These are phyloP conservation scores for Coreius guichenoti DNA, from an alignment of 2,797 vertebrate genomes.

Conservation along the genomic window DNA sequence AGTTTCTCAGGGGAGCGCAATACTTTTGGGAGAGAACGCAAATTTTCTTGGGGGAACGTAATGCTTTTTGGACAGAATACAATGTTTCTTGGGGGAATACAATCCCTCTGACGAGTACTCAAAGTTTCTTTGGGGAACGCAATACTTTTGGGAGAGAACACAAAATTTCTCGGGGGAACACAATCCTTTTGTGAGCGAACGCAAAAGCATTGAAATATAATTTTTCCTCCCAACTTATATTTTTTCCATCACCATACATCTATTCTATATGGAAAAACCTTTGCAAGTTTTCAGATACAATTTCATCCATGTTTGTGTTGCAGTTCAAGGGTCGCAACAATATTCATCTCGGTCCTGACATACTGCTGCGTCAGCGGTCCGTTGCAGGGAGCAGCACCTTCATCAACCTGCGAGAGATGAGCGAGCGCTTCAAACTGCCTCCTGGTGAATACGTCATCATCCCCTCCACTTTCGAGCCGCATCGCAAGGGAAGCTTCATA, in stretches of 20 bases:
- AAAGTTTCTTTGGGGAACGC: no score
- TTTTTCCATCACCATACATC: not conserved
- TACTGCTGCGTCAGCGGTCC: conserved; percentile 72
- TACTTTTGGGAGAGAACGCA: not conserved
- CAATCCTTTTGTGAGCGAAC: not conserved
- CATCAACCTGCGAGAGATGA: conserved; percentile 76
- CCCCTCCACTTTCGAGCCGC: conserved; percentile 78
- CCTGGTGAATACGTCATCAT: conserved; percentile 79
- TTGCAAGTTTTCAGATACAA: not conserved
- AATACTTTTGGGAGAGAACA: not conserved
- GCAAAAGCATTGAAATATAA: not conserved
- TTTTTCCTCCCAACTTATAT: not conserved
- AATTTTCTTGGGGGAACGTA: not conserved
- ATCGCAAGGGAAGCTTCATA: conserved; percentile 75
- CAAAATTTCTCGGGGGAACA: not conserved
- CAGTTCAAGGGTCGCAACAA: conserved; percentile 81
- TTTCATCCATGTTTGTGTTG: not conserved
- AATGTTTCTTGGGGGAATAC: not conserved
- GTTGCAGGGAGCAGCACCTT: conserved; percentile 71
- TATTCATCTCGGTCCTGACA: conserved; percentile 80
- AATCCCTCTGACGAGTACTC: no score
- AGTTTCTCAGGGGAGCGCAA: no score
- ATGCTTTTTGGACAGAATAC: not conserved
- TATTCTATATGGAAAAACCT: not conserved
- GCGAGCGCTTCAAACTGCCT: conserved; percentile 76